Base-by-base conservation (phyloP, 2,797 vertebrate species). In the Lagocephalus sceleratus region DNA sequence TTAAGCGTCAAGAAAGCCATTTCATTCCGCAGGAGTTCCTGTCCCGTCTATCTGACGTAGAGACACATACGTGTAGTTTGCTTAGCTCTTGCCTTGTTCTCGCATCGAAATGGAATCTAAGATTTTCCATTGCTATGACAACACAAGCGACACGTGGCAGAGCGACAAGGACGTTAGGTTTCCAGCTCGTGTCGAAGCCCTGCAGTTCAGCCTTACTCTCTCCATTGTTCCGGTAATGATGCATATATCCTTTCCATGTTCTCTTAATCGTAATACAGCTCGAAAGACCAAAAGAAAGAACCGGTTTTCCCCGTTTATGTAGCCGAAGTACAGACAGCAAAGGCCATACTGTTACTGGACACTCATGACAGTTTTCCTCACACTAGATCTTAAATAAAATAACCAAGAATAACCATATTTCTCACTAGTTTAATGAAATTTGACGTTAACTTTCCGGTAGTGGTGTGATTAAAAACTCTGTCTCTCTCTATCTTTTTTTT, bases 281-380 rank as follows among this genome's bases (percentile, higher is more conserved):
- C 11, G 19, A 19, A n/a, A n/a, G n/a, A n/a, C n/a, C n/a, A n/a
- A n/a, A n/a, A n/a, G n/a, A 42, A 4, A 42, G 17, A 42, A 42
- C n/a, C n/a, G 9, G 40, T 5, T n/a, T 16, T 14, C 8, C 5
- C 2, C 2, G 14, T 17, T 40, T 40, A 40, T 17, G 3, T 25
- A 65, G 38, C 14, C 6, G 39, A 7, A 5, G 39, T 2, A n/a
- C n/a, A 40, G 39, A 43, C 42, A 73, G 54, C n/a, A 40, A 17
- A 42, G 85, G 78, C 91, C 90, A 91, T 91, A 91, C 90, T 91
- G 91, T 91, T 54, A 89, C 90, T 92, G 90, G 90, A 90, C 88
- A 89, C 76, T 87, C 82, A 85, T 87, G 77, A 84, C 84, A 84
- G 85, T 85, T 76, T 75, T 64, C 71, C 54, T 80, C 51, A 60